Conservation (phyloP, 2,888 invertebrate species). For the Fragum whitleyi region DNA sequence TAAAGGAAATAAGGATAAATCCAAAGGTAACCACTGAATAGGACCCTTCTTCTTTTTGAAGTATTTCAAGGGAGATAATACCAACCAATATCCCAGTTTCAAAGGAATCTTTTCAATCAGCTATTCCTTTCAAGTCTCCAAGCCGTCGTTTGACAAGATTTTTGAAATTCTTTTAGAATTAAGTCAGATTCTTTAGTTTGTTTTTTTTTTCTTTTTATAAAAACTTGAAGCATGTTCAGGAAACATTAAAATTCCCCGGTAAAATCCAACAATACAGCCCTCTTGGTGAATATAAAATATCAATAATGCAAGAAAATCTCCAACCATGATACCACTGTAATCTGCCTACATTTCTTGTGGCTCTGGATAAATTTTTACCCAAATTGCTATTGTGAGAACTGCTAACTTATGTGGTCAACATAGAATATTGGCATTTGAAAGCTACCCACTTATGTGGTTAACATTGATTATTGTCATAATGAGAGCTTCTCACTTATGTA, state of each 20-base stretch:
- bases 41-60: too few relatives aligned
- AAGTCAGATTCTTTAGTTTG: not conserved
- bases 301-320: constrained; percentile 21
- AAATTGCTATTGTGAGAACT: too few relatives aligned
- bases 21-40: too few relatives aligned
- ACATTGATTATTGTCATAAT: too few relatives aligned
- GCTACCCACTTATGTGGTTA: too few relatives aligned
- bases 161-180: not conserved
- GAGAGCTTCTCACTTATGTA: too few relatives aligned
- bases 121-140: not conserved
- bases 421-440: too few relatives aligned
- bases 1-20: too few relatives aligned
- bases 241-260: constrained; percentile 11
- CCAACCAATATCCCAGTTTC: too few relatives aligned
- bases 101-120: too few relatives aligned
- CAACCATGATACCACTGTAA: not conserved
- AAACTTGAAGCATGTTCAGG: not conserved
- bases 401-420: too few relatives aligned
- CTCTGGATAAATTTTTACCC: not conserved
- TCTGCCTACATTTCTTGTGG: not conserved
- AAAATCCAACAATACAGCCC: constrained; percentile 5
- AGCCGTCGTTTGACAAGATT: not conserved
- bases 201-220: not conserved
- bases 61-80: too few relatives aligned
- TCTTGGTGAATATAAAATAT: constrained; percentile 21